These are phyloP conservation scores for Saguinus midas DNA, from an alignment of 2,113 vertebrate genomes.

Conservation along the genomic window DNA sequence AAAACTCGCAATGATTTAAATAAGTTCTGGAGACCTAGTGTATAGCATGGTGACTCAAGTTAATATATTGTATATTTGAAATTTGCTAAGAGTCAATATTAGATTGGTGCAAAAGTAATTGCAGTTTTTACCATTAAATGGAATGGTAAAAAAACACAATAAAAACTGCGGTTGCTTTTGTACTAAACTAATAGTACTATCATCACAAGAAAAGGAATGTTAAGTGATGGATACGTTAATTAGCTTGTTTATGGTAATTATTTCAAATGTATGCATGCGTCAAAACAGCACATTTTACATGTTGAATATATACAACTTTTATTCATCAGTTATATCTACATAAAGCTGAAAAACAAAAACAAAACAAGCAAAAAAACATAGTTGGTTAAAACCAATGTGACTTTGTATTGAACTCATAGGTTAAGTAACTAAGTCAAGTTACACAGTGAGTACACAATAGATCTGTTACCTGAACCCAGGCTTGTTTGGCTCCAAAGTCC, in stretches of 20 bases:
- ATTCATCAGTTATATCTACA: neutral
- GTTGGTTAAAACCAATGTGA: neutral
- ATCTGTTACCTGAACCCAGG: neutral
- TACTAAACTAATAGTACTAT: neutral
- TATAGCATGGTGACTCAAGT: neutral
- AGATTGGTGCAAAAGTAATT: no score
- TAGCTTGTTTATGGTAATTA: neutral
- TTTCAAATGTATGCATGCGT: neutral
- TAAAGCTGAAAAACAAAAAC: neutral
- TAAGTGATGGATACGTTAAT: neutral
- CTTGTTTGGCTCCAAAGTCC: neutral
- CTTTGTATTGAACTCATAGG: slow-evolving; percentile 26
- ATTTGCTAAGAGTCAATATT: neutral
- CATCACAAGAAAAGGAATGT: neutral
- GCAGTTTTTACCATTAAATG: no score
- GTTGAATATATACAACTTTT: neutral
- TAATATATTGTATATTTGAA: neutral
- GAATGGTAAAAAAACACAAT: no score
- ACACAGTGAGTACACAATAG: neutral
- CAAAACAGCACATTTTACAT: neutral
- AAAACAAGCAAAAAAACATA: neutral
- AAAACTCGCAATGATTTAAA: neutral
- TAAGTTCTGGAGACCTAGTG: neutral
- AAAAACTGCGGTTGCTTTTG: no score
- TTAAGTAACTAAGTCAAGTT: neutral